Evolutionary conservation across 2,797 vertebrate species (phyloP).

Genomic region (Uromys caudimaculatus): DNA sequence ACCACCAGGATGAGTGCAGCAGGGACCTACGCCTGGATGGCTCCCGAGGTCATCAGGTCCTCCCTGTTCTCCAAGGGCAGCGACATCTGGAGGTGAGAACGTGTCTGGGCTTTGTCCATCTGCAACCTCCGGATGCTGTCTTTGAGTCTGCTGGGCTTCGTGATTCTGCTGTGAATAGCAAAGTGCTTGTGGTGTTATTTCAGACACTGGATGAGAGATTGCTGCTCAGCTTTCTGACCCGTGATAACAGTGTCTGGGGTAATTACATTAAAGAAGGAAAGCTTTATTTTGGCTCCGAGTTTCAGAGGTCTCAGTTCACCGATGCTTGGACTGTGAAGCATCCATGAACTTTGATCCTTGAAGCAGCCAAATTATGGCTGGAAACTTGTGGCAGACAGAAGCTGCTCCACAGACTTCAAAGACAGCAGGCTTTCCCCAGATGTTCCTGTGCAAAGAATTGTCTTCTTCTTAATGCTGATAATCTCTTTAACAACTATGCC

Average conservation of each 20-base stretch:
- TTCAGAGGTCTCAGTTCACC: neutral
- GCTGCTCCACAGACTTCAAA: neutral
- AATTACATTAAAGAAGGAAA: neutral
- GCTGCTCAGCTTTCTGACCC: neutral
- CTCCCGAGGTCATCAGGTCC: conserved; percentile 97
- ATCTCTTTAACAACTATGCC: neutral
- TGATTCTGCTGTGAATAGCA: fast-evolving
- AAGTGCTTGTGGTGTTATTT: neutral
- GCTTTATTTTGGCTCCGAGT: neutral
- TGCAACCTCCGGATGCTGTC: neutral
- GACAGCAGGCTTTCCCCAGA: neutral
- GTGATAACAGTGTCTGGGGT: neutral
- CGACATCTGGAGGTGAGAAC: conserved; percentile 95
- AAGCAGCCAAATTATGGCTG: too few species aligned
- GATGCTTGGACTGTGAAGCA: neutral
- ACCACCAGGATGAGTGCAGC: conserved; percentile 98
- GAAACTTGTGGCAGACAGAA: neutral
- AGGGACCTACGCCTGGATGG: conserved; percentile 99
- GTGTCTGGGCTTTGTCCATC: fast-evolving
- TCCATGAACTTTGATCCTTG: neutral
- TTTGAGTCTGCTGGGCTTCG: neutral
- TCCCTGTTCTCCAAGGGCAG: conserved; percentile 99
- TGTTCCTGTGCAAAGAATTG: neutral
- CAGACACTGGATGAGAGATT: neutral
- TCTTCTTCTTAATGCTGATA: neutral